Evolutionary conservation across 2,113 vertebrate genomes (phyloP), one percentile per base, ranked within the genome.

Genomic region (Cyprinus carpio): DNA sequence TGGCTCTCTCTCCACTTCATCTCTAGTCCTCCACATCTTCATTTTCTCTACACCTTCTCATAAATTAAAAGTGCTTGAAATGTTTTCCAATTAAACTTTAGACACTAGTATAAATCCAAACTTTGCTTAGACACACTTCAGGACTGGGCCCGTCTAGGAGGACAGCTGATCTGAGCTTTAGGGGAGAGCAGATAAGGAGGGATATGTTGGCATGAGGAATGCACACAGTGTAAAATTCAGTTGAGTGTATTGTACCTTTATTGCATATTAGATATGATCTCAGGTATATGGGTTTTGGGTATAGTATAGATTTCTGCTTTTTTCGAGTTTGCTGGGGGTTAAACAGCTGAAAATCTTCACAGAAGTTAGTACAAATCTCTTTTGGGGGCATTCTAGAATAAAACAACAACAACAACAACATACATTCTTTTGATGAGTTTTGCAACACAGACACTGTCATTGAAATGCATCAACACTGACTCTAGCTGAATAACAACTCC

Each of bases 1-100:
- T 12, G 43, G 10, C 86, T 88, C 85, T 79, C 11, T 15, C 81
- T n/a, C 56, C 84, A 69, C 85, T 34, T 74, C 56, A 46, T 64
- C n/a, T 60, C 27, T 67, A 71, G 23, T 25, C 1, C 18, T 25
- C 13, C 34, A 72, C 23, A 29, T 20, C 43, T 71, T 27, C 37
- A 29, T 69, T 12, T 46, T 46, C 43, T 43, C 0, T 10, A 10
- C 9, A 43, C 40, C 40, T 12, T 46, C 58, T 29, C 75, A 54
- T 75, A 83, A 84, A 54, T 87, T 75, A n/a, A 56, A 69, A 77
- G 46, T 65, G 71, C 37, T 78, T 60, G 34, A 34, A 76, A 31
- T 85, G 23, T 67, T 75, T 65, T 75, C 34, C 5, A 83, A 79
- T 3, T 46, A 65, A 82, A 67, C 18, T 69, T 69, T 18, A 31